These are phyloP conservation scores for Crocallis elinguaria DNA, from an alignment of 2,888 invertebrate species.

Conservation along the genomic window DNA sequence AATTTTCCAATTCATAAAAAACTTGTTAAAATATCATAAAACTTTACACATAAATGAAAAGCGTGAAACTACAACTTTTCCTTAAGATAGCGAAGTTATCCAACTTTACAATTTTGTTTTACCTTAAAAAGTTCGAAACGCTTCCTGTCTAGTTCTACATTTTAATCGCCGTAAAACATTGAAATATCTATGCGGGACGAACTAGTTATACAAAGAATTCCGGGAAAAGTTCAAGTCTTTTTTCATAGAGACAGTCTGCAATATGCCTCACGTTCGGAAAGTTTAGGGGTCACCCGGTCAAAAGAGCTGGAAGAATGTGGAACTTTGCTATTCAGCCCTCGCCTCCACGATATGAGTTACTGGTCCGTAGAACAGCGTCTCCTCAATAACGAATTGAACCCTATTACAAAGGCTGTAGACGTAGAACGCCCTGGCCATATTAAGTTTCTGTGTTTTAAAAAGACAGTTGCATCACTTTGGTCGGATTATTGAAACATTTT, in stretches of 20 bases:
- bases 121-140: constrained; percentile 31
- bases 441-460: constrained; percentile 17
- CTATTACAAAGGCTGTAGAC: constrained; percentile 16
- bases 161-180: constrained; percentile 48
- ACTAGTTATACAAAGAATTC: constrained; percentile 54
- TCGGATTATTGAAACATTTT: background rate
- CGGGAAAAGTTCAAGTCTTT: constrained; percentile 61
- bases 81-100: constrained; percentile 30
- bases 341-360: constrained; percentile 54
- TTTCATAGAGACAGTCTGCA: constrained; percentile 64
- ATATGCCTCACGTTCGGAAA: constrained; percentile 63
- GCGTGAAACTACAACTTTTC: constrained; percentile 13
- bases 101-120: constrained; percentile 37
- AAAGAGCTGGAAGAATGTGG: constrained; percentile 62
- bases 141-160: constrained; percentile 37
- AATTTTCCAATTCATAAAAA: background rate
- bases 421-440: background rate
- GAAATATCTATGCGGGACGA: constrained; percentile 48
- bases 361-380: constrained; percentile 32
- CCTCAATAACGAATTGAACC: constrained; percentile 15
- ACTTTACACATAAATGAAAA: constrained; percentile 9
- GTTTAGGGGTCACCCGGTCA: constrained; percentile 70
- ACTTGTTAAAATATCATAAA: constrained; percentile 6
- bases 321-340: constrained; percentile 56
- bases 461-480: constrained; percentile 21